Base-by-base conservation (phyloP, 2,797 vertebrate genomes). In the Dryobates pubescens region DNA sequence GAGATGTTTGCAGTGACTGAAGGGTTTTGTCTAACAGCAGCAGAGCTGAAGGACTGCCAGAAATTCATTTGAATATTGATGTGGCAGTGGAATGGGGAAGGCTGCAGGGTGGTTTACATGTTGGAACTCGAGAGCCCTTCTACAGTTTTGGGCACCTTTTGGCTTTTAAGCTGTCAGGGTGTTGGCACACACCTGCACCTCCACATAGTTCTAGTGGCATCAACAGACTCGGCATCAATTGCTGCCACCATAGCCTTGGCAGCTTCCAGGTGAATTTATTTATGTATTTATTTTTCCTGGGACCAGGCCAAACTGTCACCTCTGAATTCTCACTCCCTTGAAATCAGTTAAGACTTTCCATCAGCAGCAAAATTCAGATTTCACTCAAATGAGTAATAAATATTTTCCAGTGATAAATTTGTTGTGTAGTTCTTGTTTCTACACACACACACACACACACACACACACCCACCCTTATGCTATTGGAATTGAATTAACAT, bases 361-460 rank as follows among this genome's bases (percentile, higher is more conserved):
- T 74, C 56, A 82, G 32, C 47, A 86, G n/a, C 51, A 76, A 86
- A 71, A 65, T 45, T 5, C 41, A 79, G 56, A 74, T 87, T 91
- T 94, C 43, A 13, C 27, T 78, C 14, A 87, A 86, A 92, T 26
- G 5, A 32, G 10, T 56, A 71, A 91, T 23, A 2, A 17, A 29
- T 82, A 34, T 85, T 82, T 93, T 89, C n/a, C 53, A 75, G 70
- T n/a, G 90, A 56, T 68, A 78, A 22, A 95, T 82, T 71, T 85
- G 32, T 84, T 75, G n/a, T 72, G 23, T 57, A 23, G 20, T 43
- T 77, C 73, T 88, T 7, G 7, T 29, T 64, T 41, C 34, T 9
- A 36, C 36, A 36, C 36, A 36, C 36, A 36, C 36, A 36, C 36
- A 36, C 36, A 36, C 36, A 36, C 36, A 34, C 32, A n/a, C n/a